Base-by-base conservation (phyloP, 2,888 invertebrate genomes). In the Tryphoninae sp. region DNA sequence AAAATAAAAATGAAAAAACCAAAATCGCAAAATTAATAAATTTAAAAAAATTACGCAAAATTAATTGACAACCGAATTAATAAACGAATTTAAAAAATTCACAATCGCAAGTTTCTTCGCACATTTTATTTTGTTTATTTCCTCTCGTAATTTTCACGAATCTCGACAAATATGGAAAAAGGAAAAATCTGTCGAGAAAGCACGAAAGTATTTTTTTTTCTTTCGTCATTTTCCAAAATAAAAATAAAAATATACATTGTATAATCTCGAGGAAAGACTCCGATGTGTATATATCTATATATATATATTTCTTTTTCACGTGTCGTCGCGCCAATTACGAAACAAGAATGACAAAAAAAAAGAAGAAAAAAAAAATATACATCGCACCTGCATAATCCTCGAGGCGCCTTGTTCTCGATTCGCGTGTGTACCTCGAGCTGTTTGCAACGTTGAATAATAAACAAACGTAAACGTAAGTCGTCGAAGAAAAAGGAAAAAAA, bases 361-460 rank as follows among this genome's bases (percentile, higher is more conserved):
- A 53, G 23, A 11, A 59, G 23, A 59, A 53, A 64, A 73, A 49
- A 40, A 73, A 53, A 53, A 53, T 67, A 67, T 19, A 67, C 42
- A 59, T 67, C 26, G 65, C 67, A 65, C 53, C 75, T 65, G 80
- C 80, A 67, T 72, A 67, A 72, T 67, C 42, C 65, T 59, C 45
- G 53, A 6, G 45, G 40, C 75, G 64, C 59, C 65, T 59, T 65
- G 76, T 76, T 42, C 80, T 76, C 76, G 26, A 76, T 80, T 80
- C 58, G 69, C 74, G 64, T 7, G 33, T 33, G 33, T 33, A 33
- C 71, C 51, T 73, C 62, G 61, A 16, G 16, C 33, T 33, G 7
- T 3, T 7, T 4, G 33, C 33, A 33, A 33, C 33, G 33, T 33
- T 33, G 33, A 33, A 55, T 55, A 19, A 16, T 55, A 19, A 16